A percentile compares a stretch with the other conserved stretches of the same genome.
phyloP scores from a whole-genome alignment of 2,113 vertebrate genomes.

The Alethe diademata region DNA sequence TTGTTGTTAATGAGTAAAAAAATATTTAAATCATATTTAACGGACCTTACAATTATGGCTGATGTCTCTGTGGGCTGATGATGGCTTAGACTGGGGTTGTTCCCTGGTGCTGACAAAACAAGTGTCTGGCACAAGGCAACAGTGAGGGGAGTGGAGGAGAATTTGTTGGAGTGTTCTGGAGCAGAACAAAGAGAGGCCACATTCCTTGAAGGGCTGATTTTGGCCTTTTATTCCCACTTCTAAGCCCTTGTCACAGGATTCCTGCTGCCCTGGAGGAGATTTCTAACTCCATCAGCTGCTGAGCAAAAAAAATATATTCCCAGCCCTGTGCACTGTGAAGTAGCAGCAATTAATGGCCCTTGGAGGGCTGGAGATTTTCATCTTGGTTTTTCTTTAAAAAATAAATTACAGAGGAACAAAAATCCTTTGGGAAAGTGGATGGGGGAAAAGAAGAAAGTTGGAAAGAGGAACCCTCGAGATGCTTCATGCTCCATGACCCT shows the following conservation, averaged over 20 bases:
- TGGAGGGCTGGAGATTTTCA: background rate
- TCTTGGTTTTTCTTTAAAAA: background rate
- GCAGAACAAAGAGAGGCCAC: accelerated
- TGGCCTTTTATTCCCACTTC: background rate
- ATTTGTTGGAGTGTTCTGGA: background rate
- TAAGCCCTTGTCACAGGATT: background rate
- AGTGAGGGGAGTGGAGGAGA: background rate
- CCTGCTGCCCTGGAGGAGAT: background rate
- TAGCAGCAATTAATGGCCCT: background rate
- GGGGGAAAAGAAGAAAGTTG: background rate
- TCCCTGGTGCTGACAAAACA: background rate
- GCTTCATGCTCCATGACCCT: accelerated
- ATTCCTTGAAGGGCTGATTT: background rate
- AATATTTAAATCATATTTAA: slow-evolving; percentile 65
- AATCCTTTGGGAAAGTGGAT: background rate
- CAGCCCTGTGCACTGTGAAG: background rate
- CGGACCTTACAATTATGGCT: slow-evolving; percentile 19
- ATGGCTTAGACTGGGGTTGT: background rate
- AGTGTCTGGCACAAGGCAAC: accelerated
- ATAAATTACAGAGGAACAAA: background rate
- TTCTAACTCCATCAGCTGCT: background rate
- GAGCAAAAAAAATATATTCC: background rate
- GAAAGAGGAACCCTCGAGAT: accelerated
- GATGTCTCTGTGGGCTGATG: background rate
- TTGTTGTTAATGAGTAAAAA: slow-evolving; percentile 63